Base-by-base conservation (phyloP, 2,797 vertebrate species). In the Pyrocephalus nanus region DNA sequence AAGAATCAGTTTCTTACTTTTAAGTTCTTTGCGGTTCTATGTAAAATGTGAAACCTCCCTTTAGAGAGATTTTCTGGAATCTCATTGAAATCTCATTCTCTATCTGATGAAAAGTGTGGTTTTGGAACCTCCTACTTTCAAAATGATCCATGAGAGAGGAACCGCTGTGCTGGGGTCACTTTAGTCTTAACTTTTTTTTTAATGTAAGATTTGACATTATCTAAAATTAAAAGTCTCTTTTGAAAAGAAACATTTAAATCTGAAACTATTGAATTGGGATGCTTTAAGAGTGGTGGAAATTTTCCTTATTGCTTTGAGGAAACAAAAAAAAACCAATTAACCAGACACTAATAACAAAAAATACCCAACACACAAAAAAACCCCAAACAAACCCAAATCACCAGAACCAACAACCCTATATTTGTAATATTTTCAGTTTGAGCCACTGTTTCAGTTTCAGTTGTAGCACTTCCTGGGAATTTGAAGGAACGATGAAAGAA, bases 311-410 rank as follows among this genome's bases (percentile, higher is more conserved):
- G 40, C 36, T 80, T 50, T 69, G 23, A n/a, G 21, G 38, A 29
- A 48, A 42, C 3, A 36, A 48, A 10, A 30, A 21, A 21, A 25
- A 6, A 0, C 7, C 6, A 25, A 3, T 2, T 21, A 48, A 40
- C 1, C 21, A 62, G 38, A 22, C 15, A 40, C 23, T n/a, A 43
- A 19, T 7, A 29, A 9, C 11, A 23, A 30, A 21, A 40, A 38
- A 61, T 27, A 43, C 10, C 3, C 15, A 45, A 17, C 4, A 34
- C 5, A 38, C 5, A 21, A 47, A 36, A 32, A 23, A 17, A 4
- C 3, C 2, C 4, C 6, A 18, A 45, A 38, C 9, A 51, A 76
- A 22, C 15, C 7, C 8, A 51, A 47, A 4, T 4, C 9, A 12
- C 29, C 27, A 82, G 40, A 30, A 7, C 5, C 17, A 25, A 54